Evolutionary conservation across 2,113 vertebrate genomes (phyloP), one percentile per base, ranked within the genome.

Genomic region (Leptosomus discolor): DNA sequence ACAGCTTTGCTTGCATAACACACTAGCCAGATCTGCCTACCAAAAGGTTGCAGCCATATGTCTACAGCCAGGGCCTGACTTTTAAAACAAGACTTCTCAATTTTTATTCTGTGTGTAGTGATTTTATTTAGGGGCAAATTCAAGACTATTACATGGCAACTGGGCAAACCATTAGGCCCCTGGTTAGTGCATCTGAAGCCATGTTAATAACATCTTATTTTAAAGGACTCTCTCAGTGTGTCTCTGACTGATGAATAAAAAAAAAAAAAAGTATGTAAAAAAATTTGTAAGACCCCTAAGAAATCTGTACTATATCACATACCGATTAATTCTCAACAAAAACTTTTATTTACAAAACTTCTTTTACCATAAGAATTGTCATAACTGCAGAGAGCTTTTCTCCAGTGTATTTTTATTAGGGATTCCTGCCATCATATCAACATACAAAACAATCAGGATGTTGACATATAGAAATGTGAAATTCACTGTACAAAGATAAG

Each of bases 401-500:
- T 97, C 96, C 97, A 98, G 92, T 97, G 74, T 97, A 93, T 96
- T 98, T 98, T 98, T 98, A 98, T 98, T 98, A 98, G 98, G 98
- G 99, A 98, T 98, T 98, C 98, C 99, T 99, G 98, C 99, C 98
- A 99, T 98, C 98, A 98, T 99, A 99, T 98, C 98, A 99, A 99
- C 99, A 99, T 99, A 99, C 98, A 99, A 99, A 99, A 99, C 99
- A 99, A 99, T 98, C 97, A 98, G 97, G 98, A 98, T 98, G 97
- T 98, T 98, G 98, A 99, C 99, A 99, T 98, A 99, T 98, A 99
- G 98, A 99, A 99, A 99, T 98, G 98, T 98, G 99, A 98, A 99
- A 98, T 98, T 98, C 98, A 99, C 98, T 98, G 98, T 99, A 99
- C 99, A 99, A 99, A 99, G 98, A 98, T 99, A 99, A 99, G 99